Evolutionary conservation across 2,797 vertebrate genomes (phyloP), one percentile per base, ranked within the genome.

Genomic region (Sternotherus odoratus): DNA sequence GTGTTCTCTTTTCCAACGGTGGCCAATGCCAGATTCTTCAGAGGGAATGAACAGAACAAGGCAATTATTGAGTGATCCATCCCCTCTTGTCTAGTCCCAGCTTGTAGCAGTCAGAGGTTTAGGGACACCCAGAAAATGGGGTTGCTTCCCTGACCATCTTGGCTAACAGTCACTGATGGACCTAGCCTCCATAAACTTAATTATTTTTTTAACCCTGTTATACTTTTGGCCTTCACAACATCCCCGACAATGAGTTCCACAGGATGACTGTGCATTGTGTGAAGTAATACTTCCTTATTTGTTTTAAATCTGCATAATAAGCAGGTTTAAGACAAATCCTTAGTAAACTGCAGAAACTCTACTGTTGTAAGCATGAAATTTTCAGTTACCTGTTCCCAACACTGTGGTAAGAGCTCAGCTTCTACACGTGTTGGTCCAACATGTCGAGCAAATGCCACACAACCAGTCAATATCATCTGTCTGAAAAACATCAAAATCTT

Each of bases 381-480:
- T 83, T 54, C 50, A 92, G 83, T 98, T 97, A 99, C 99, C 99
- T 99, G 99, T 97, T 99, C 99, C 99, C 99, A 99, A 97, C 99
- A 99, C 91, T 99, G 99, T 6, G 99, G 99, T 96, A 99, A 98
- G 75, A 99, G 99, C 93, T 99, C 99, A n/a, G 99, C 99, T 97
- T 99, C 99, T 36, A 99, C 99, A 80, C 99, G 99, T 1, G 99
- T 99, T 80, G 99, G 99, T 96, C 99, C 99, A 94, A 99, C 99
- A 3, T 99, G 99, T 85, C 98, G 99, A 12, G 99, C 99, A 95
- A 99, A 99, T 0, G 99, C 99, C 96, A 99, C 99, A 79, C 99
- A 99, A 5, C 99, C 99, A 0, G 99, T 99, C 96, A 99, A 96
- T 97, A 99, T 99, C 99, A 99, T 99, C 96, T 99, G 99, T 95